Base-by-base conservation (phyloP, 2,797 vertebrate genomes). In the Ptychobarbus kaznakovi region DNA sequence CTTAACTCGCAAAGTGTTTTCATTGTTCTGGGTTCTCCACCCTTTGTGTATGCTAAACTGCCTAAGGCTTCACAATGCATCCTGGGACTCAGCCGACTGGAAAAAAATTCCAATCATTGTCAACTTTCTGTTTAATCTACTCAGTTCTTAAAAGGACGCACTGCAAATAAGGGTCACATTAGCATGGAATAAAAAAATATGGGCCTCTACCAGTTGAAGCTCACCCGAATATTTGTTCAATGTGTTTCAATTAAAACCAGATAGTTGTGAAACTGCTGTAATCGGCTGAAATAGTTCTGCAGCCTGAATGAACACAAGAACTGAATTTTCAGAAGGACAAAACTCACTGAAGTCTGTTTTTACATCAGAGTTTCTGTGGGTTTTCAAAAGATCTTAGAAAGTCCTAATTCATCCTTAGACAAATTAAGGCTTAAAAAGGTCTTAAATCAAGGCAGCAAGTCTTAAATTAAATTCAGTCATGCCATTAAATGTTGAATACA, bases 61-160 rank as follows among this genome's bases (percentile, higher is more conserved):
- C 75, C 53, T 61, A 18, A 78, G 53, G 53, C 75, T 38, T 63
- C 38, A 63, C 25, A 80, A 4, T 49, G 11, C 77, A 22, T 80
- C 18, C 18, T 49, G 16, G 58, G 40, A 49, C 16, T 65, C 61
- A 9, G 25, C 25, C 22, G 77, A 80, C 25, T 49, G 42, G 8
- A 11, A 63, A 49, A 49, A 15, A 58, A 77, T 40, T 53, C n/a
- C 28, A 38, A 0, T 76, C 49, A 75, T 51, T 28, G 3, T 74
- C 44, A 11, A 20, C 28, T 53, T 53, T 77, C 18, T 11, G 11
- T 80, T 20, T 8, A 22, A 35, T 6, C 61, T 66, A 22, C 12
- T 58, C 6, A 3, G 10, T 63, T 22, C 6, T 49, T 38, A n/a
- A 51, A 49, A 80, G 77, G 10, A 61, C 40, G 25, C 35, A 74